A percentile compares a stretch with the other conserved stretches of the same genome.
phyloP scores from a whole-genome alignment of 2,113 vertebrate genomes.

The Gallinago undulata region DNA sequence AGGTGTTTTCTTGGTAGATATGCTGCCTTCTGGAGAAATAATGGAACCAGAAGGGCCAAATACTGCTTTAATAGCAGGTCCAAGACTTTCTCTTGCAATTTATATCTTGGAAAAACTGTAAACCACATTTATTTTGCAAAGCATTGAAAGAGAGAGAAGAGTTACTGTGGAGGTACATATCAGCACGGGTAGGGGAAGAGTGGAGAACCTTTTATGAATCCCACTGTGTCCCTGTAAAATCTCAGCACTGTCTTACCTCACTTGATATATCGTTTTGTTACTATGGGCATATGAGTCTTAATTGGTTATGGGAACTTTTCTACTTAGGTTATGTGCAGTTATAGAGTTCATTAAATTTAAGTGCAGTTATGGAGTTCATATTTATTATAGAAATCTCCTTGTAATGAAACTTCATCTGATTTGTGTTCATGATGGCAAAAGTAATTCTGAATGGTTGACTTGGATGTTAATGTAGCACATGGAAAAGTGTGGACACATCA shows the following conservation, averaged over 20 bases:
- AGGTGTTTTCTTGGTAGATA: neutral
- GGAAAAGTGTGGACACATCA: neutral
- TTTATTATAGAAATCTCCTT: neutral
- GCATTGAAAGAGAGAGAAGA: neutral
- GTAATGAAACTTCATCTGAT: neutral
- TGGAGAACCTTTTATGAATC: neutral
- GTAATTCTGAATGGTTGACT: neutral
- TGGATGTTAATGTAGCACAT: neutral
- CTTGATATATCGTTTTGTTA: neutral
- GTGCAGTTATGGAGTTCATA: neutral
- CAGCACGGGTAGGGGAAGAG: neutral
- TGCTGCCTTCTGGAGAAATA: neutral
- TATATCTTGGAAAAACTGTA: neutral
- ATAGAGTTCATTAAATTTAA: neutral
- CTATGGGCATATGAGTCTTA: neutral
- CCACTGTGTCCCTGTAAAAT: neutral
- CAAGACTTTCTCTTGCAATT: neutral
- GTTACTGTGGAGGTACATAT: neutral
- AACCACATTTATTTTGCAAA: neutral
- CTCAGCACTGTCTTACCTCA: neutral
- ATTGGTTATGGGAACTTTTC: neutral
- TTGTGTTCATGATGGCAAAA: neutral
- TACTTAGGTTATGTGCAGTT: neutral
- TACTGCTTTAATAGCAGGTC: neutral
- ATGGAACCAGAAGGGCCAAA: neutral